Conservation (phyloP, 2,797 vertebrate genomes). For the Borostomias antarcticus region DNA sequence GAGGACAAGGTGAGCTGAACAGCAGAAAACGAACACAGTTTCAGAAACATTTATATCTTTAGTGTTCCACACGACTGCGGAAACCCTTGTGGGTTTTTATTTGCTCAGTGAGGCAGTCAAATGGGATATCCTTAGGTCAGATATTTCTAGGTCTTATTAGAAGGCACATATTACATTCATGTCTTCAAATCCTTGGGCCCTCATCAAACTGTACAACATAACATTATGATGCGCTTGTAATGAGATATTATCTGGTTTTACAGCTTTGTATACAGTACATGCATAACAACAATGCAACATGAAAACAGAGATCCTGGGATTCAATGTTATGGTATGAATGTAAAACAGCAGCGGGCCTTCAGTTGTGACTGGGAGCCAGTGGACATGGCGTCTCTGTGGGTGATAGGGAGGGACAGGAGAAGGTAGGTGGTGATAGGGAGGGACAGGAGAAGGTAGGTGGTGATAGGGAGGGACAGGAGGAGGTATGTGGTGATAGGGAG, state of each 20-base stretch:
- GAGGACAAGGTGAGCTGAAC: conserved; percentile 66
- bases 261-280: conserved; percentile 42
- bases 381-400: conserved; percentile 63
- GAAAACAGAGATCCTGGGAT: neutral
- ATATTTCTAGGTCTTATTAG: too few relatives aligned
- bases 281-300: conserved; percentile 29
- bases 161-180: neutral
- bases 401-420: conserved; percentile 73
- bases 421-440: conserved; percentile 70
- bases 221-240: neutral
- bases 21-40: conserved; percentile 44
- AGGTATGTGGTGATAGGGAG: conserved; percentile 71
- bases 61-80: neutral
- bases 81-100: neutral
- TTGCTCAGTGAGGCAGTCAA: too few relatives aligned
- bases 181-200: neutral
- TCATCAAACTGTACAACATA: neutral
- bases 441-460: conserved; percentile 66
- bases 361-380: conserved; percentile 62
- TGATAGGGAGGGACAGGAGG: conserved; percentile 73
- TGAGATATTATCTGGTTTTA: conserved; percentile 42
- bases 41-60: conserved; percentile 19
- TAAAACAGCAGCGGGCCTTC: conserved; percentile 50
- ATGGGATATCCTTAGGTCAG: too few relatives aligned
- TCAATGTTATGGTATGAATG: conserved; percentile 37